Conservation (phyloP, 2,797 vertebrate genomes). For the Urosaurus nigricauda region DNA sequence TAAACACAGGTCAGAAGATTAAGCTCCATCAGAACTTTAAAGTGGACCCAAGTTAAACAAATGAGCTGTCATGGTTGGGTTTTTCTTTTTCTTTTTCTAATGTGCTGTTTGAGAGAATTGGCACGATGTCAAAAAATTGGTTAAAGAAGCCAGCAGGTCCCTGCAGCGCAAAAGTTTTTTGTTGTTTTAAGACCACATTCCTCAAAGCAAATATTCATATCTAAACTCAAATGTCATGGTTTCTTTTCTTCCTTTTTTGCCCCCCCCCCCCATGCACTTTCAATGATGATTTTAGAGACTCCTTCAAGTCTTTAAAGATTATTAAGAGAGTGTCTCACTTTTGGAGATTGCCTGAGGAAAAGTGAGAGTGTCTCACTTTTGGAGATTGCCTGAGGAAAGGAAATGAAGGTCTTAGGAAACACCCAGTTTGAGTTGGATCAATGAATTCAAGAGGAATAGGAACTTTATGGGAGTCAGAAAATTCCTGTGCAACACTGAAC, state of each 20-base stretch:
- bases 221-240: constrained; percentile 66
- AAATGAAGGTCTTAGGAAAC: fast-evolving
- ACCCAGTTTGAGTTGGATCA: constrained; percentile 17
- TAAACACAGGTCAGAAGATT: constrained; percentile 80
- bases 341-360: background rate
- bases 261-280: background rate
- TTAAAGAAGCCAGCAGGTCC: constrained; percentile 70
- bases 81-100: constrained; percentile 12
- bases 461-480: constrained; percentile 6
- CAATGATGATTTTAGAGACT: background rate
- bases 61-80: constrained; percentile 77
- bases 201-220: constrained; percentile 62
- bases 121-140: constrained; percentile 61
- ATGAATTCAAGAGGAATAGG: constrained; percentile 21
- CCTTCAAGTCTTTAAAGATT: constrained; percentile 28
- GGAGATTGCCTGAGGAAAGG: background rate
- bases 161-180: constrained; percentile 72
- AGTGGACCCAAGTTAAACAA: constrained; percentile 77
- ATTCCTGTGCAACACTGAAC: background rate
- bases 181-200: constrained; percentile 70
- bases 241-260: background rate
- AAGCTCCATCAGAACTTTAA: constrained; percentile 80
- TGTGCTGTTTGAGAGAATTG: constrained; percentile 69
- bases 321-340: background rate
- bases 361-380: background rate